Base-by-base conservation (phyloP, 2,888 invertebrate genomes). In the Stenoptilia bipunctidactyla region DNA sequence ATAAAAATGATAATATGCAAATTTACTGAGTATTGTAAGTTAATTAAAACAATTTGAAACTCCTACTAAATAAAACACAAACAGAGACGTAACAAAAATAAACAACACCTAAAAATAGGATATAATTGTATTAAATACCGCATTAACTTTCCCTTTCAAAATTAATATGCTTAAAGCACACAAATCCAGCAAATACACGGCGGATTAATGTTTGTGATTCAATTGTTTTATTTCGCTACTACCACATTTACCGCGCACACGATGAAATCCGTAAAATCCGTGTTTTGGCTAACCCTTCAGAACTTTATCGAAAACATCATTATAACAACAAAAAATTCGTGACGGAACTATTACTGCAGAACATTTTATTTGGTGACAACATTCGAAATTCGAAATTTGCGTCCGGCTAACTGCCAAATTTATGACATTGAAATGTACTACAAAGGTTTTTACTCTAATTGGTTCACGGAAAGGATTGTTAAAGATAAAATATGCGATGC, bases 351-450 rank as follows among this genome's bases (percentile, higher is more conserved):
- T 73, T 69, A 71, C 73, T 70, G 70, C 70, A 56, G 65, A 63
- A 67, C 72, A 63, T 68, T 77, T 72, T 74, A 79, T 80, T 73
- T 73, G 73, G 71, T 72, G 79, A 75, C 71, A 72, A 63, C 62
- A 64, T 55, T 71, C 69, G 71, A 82, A 80, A 80, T 82, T n/a
- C n/a, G n/a, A n/a, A n/a, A n/a, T 20, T 79, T 80, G 70, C 74
- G 77, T 79, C 79, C 77, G 80, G 75, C 77, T 73, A 76, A 80
- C 80, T 79, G 82, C 82, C 82, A 82, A 83, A 83, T 80, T 82
- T 82, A 76, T 76, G 75, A 75, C 76, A 72, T 74, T 67, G 72
- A 65, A 70, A 57, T 59, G 63, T 67, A 68, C 63, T 67, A 68
- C 61, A 62, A 63, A 71, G 72, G 72, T 75, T 77, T 82, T 77